phyloP scores from a whole-genome alignment of 2,797 vertebrate genomes.

The Buceros bicornis region DNA sequence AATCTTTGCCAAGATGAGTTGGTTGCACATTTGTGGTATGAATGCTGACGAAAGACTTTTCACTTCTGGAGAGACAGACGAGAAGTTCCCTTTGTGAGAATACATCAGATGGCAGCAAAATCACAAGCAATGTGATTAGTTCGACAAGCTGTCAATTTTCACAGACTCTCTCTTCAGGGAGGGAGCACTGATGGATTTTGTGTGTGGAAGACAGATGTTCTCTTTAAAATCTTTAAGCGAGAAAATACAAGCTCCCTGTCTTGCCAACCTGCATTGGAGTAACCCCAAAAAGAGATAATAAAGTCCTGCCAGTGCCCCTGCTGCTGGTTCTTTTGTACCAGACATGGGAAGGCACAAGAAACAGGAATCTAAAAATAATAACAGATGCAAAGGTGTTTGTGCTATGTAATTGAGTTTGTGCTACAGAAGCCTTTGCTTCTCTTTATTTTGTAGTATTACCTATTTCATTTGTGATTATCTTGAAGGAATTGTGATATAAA shows the following conservation, averaged over 20 bases:
- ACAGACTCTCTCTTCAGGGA: neutral
- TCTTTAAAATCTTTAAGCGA: constrained; percentile 2
- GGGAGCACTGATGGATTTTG: neutral
- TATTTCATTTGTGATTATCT: neutral
- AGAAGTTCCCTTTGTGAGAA: neutral
- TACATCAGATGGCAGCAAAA: constrained; percentile 4
- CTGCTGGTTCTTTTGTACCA: constrained; percentile 14
- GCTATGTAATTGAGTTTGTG: neutral
- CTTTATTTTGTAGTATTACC: neutral
- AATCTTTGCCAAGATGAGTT: neutral
- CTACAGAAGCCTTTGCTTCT: neutral
- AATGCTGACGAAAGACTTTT: neutral
- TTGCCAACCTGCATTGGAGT: neutral
- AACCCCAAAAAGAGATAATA: constrained; percentile 13
- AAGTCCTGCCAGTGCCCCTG: neutral
- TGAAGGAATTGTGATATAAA: neutral
- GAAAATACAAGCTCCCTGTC: constrained; percentile 40
- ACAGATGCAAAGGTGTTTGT: neutral
- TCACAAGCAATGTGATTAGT: constrained; percentile 20
- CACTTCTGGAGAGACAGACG: neutral
- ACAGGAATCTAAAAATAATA: constrained; percentile 10
- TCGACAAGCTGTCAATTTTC: constrained; percentile 54
- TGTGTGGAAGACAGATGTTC: constrained; percentile 50
- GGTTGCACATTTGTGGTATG: neutral
- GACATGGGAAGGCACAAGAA: neutral